These are phyloP conservation scores for Hippoglossus hippoglossus DNA, from an alignment of 2,797 vertebrate genomes.

Conservation along the genomic window DNA sequence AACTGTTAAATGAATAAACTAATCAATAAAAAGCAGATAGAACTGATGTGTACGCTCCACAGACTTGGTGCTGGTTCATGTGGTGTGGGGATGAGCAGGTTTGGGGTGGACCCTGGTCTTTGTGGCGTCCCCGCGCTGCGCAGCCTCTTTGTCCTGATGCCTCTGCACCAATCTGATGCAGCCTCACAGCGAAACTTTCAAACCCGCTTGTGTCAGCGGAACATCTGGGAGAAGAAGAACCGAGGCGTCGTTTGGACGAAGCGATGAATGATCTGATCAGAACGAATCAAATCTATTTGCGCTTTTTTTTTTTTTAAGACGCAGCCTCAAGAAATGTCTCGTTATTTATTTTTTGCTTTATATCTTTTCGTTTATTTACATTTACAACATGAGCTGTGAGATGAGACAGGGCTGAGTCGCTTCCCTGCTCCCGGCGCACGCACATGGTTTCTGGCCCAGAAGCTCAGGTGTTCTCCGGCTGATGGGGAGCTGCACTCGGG, in stretches of 20 bases:
- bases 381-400: too few relatives aligned
- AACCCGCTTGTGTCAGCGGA: slow-evolving; percentile 39
- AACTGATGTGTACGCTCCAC: too few relatives aligned
- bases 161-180: slow-evolving; percentile 35
- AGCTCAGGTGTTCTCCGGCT: slow-evolving; percentile 55
- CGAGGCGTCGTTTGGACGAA: too few relatives aligned
- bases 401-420: background rate
- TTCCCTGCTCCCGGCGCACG: slow-evolving; percentile 40
- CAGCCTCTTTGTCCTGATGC: slow-evolving; percentile 5
- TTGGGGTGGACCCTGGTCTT: background rate
- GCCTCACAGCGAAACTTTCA: slow-evolving; percentile 36
- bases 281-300: background rate
- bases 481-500: slow-evolving; percentile 50
- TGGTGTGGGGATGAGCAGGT: background rate
- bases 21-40: too few relatives aligned
- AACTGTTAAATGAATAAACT: too few relatives aligned
- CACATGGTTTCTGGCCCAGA: slow-evolving; percentile 42
- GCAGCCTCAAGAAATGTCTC: too few relatives aligned
- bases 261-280: background rate
- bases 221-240: background rate
- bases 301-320: background rate
- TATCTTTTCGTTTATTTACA: background rate
- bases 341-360: too few relatives aligned
- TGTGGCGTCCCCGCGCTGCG: slow-evolving; percentile 14
- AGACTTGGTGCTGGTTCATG: background rate